These are phyloP conservation scores for Metridium senile DNA, from an alignment of 92 coral and sea anemone species.

Conservation along the genomic window DNA sequence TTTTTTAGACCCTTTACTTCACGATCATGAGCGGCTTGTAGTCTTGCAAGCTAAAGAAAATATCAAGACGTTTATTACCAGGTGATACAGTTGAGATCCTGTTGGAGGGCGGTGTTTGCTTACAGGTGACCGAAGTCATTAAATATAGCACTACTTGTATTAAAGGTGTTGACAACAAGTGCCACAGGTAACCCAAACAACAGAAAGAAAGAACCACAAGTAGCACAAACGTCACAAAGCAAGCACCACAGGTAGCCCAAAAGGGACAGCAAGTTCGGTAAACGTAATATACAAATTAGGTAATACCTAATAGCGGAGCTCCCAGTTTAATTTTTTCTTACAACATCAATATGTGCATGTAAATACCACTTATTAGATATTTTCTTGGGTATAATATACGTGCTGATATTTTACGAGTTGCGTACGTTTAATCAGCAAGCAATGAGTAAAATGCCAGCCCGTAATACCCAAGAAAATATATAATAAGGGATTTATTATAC, in stretches of 20 bases:
- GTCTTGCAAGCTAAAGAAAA: slow-evolving; percentile 57
- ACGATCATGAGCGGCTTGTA: slow-evolving; percentile 55
- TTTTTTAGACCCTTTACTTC: slow-evolving; percentile 55
- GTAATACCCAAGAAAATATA: no score
- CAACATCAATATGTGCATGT: no score
- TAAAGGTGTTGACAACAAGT: background rate
- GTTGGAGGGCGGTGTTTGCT: background rate
- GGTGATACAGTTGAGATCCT: background rate
- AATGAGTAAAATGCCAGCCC: no score
- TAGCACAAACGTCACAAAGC: background rate
- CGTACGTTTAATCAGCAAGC: no score
- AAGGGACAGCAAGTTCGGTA: no score
- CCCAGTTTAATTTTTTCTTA: no score
- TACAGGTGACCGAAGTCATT: slow-evolving; percentile 19
- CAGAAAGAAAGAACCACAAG: background rate
- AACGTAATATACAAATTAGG: no score
- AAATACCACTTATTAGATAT: no score
- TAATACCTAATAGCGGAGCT: no score
- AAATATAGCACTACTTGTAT: background rate
- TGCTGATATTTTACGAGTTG: no score
- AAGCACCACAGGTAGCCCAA: background rate
- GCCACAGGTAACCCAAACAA: slow-evolving; percentile 18
- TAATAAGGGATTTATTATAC: no score
- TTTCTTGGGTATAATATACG: no score
- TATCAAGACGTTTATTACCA: background rate